Base-by-base conservation (phyloP, 2,797 vertebrate genomes). In the Crenuchus spilurus region DNA sequence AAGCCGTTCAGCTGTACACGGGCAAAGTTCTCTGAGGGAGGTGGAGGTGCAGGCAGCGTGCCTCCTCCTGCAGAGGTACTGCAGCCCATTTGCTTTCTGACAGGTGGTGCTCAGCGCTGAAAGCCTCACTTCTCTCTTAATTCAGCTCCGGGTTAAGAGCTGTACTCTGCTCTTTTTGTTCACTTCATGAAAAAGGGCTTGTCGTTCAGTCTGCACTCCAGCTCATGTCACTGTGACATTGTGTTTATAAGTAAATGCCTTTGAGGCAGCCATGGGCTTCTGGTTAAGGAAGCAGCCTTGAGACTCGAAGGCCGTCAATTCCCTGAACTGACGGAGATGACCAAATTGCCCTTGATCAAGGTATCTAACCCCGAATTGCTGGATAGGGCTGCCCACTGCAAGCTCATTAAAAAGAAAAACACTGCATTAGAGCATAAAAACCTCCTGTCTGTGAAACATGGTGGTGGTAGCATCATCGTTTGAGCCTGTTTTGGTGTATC, bases 71-170 rank as follows among this genome's bases (percentile, higher is more conserved):
- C 64, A 67, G 42, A 51, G 33, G 33, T 41, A 30, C 44, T 52
- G 35, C 44, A 68, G 30, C 31, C 52, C 64, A 52, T 42, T 75
- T 75, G 14, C 16, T 68, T 60, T 75, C 52, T 75, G 64, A 61
- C 44, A 75, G 24, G 20, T 68, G 24, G 46, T 11, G 9, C 44
- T 57, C 16, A 6, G 14, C 58, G 42, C 20, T 16, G 20, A 65
- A 72, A 55, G 22, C 37, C 8, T 26, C 11, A 6, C 24, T 4
- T 44, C 37, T 16, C 41, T 64, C 41, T 64, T 46, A 57, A 35
- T 52, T 57, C 61, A 48, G 39, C 51, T 24, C 13, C 16, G n/a
- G 18, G 26, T n/a, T 39, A 33, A 1, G 9, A 55, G 7, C 24
- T 7, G 0, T 54, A 7, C 22, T 7, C n/a, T 20, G 51, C 2